phyloP scores from a whole-genome alignment of 1,140 invertebrate genomes.

The Panagrolaimus sp. region DNA sequence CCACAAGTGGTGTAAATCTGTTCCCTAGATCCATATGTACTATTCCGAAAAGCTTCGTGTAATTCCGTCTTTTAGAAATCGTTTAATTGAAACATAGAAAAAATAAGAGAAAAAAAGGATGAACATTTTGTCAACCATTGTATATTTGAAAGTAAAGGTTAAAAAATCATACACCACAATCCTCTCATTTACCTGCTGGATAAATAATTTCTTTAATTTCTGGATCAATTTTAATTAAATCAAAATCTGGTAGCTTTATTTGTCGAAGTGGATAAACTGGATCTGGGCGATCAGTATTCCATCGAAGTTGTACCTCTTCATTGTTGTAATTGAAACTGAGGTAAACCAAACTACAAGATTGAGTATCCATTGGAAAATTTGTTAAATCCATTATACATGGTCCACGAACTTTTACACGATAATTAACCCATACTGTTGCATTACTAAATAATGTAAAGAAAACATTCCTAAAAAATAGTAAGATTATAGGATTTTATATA shows the following conservation, averaged over 20 bases:
- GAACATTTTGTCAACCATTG: too few relatives aligned
- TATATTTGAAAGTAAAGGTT: slow-evolving; percentile 37
- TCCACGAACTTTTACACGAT: slow-evolving; percentile 56
- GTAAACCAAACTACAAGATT: slow-evolving; percentile 29
- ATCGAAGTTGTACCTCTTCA: slow-evolving; percentile 37
- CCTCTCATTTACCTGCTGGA: slow-evolving; percentile 42
- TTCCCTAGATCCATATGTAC: too few relatives aligned
- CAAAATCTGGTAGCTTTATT: slow-evolving; percentile 41
- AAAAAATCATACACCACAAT: too few relatives aligned
- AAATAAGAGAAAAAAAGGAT: too few relatives aligned
- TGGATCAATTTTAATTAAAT: slow-evolving; percentile 30
- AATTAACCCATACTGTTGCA: slow-evolving; percentile 56
- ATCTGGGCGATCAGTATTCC: slow-evolving; percentile 29
- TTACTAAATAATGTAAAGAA: slow-evolving; percentile 58
- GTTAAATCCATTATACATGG: slow-evolving; percentile 49
- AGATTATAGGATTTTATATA: neutral
- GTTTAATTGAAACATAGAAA: too few relatives aligned
- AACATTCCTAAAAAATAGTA: slow-evolving; percentile 51
- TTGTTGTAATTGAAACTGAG: slow-evolving; percentile 47
- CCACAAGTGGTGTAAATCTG: too few relatives aligned
- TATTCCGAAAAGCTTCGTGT: too few relatives aligned
- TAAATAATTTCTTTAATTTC: slow-evolving; percentile 18
- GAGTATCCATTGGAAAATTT: slow-evolving; percentile 36
- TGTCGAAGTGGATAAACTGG: slow-evolving; percentile 37
- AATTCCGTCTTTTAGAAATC: too few relatives aligned